Percentiles rank a stretch among this genome's conserved stretches.
phyloP scores from a whole-genome alignment of 1,140 invertebrate genomes.

The Drosophila mojavensis region DNA sequence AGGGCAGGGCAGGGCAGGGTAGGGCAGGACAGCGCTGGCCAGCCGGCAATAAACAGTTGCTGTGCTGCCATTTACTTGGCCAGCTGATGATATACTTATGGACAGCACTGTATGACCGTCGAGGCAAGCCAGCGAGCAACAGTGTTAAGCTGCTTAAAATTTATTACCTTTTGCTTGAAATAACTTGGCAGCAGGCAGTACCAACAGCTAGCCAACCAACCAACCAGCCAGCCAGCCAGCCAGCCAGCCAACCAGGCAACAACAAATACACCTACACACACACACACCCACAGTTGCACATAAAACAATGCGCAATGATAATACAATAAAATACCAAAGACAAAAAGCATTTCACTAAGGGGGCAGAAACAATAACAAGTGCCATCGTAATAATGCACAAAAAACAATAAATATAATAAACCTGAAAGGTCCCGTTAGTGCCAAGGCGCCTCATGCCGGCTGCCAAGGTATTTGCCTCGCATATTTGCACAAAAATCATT shows the following conservation, averaged over 20 bases:
- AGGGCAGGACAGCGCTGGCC: conserved; percentile 31
- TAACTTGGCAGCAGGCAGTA: conserved; percentile 64
- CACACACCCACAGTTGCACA: conserved; percentile 27
- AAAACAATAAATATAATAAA: conserved; percentile 51
- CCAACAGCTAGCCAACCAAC: conserved; percentile 7
- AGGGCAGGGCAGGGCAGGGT: too few species aligned
- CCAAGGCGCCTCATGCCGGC: conserved; percentile 31
- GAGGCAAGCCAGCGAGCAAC: conserved; percentile 77
- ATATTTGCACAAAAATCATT: conserved; percentile 38
- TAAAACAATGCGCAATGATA: conserved; percentile 70
- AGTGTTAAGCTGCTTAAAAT: conserved; percentile 84
- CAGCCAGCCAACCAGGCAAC: conserved; percentile 27
- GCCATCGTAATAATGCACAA: conserved; percentile 58
- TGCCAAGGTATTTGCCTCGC: conserved; percentile 31
- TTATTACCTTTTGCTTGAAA: conserved; percentile 83
- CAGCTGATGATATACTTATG: conserved; percentile 38
- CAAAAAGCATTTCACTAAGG: conserved; percentile 61
- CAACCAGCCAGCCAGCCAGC: conserved; percentile 38
- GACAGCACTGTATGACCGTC: conserved; percentile 46
- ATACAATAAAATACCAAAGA: conserved; percentile 69
- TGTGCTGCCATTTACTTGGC: conserved; percentile 3
- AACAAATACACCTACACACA: conserved; percentile 32
- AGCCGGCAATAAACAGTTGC: conserved; percentile 33
- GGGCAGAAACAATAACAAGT: conserved; percentile 51
- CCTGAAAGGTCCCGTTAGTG: conserved; percentile 41